These are phyloP conservation scores for Leptopterna dolabrata DNA, from an alignment of 2,888 invertebrate genomes.

Conservation along the genomic window DNA sequence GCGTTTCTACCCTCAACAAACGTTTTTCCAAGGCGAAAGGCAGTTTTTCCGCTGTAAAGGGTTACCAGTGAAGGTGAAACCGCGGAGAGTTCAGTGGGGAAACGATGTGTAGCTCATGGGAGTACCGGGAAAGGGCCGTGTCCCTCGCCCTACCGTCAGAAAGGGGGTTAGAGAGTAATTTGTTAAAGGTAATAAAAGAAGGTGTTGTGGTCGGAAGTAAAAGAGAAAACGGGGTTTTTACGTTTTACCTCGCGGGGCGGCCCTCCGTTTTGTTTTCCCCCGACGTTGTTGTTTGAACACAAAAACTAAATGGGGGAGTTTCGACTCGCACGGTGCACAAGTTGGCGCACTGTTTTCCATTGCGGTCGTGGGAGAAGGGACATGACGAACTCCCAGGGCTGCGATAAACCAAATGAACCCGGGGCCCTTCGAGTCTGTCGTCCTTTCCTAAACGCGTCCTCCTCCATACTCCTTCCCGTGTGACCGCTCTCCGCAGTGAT, in stretches of 20 bases:
- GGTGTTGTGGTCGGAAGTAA: slow-evolving; percentile 48
- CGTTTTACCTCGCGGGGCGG: slow-evolving; percentile 25
- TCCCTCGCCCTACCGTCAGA: not conserved
- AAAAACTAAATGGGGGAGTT: slow-evolving; percentile 38
- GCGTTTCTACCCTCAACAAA: not conserved
- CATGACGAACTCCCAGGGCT: slow-evolving; percentile 38
- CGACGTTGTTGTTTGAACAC: slow-evolving; percentile 22
- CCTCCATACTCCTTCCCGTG: not conserved
- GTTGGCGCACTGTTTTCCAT: not conserved
- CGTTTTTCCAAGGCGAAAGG: slow-evolving; percentile 1
- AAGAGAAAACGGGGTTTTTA: slow-evolving; percentile 44
- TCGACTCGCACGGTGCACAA: slow-evolving; percentile 8
- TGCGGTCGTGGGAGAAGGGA: not conserved
- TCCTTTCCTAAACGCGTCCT: not conserved
- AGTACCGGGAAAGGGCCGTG: not conserved
- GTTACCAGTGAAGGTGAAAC: slow-evolving; percentile 31
- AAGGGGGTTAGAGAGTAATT: slow-evolving; percentile 39
- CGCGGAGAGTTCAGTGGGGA: slow-evolving; percentile 11
- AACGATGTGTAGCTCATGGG: not conserved
- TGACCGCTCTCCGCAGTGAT: too few relatives aligned
- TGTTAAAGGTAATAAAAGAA: slow-evolving; percentile 51
- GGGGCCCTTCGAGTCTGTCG: not conserved
- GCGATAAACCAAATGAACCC: slow-evolving; percentile 52
- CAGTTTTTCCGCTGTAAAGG: slow-evolving; percentile 6
- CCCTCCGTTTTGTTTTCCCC: slow-evolving; percentile 27